These are phyloP conservation scores for Hemiscyllium ocellatum DNA, from an alignment of 2,113 vertebrate species.

Conservation along the genomic window DNA sequence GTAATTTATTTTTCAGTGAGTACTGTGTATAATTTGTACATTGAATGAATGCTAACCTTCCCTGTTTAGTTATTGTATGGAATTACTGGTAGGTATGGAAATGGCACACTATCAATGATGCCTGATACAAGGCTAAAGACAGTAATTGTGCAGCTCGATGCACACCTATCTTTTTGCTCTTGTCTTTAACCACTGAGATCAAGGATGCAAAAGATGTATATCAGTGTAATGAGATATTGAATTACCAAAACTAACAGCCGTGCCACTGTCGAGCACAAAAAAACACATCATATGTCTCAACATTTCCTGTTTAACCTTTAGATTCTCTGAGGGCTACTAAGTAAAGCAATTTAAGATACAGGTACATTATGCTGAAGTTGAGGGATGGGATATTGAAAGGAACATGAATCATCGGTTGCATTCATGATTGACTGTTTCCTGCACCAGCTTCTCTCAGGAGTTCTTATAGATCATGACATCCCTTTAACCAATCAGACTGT, in stretches of 20 bases:
- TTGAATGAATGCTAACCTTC: neutral
- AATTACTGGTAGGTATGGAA: neutral
- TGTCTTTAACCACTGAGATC: slow-evolving; percentile 33
- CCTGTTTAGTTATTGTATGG: neutral
- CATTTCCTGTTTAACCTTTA: slow-evolving; percentile 36
- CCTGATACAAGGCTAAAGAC: neutral
- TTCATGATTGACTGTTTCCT: slow-evolving; percentile 26
- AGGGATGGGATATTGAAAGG: slow-evolving; percentile 36
- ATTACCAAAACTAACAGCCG: slow-evolving; percentile 28
- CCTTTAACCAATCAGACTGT: slow-evolving; percentile 16
- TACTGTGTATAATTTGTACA: neutral
- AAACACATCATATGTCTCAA: slow-evolving; percentile 33
- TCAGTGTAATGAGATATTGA: slow-evolving; percentile 35
- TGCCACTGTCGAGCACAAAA: slow-evolving; percentile 21
- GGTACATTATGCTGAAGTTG: slow-evolving; percentile 24
- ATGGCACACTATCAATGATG: neutral
- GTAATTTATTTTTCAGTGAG: neutral
- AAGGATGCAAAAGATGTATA: slow-evolving; percentile 38
- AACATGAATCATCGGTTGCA: slow-evolving; percentile 31
- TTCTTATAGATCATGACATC: slow-evolving; percentile 28
- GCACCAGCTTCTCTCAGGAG: slow-evolving; percentile 28
- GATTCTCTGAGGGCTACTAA: slow-evolving; percentile 36
- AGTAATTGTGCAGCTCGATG: neutral
- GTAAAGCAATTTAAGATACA: slow-evolving; percentile 37
- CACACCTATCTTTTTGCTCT: neutral